Evolutionary conservation across 2,888 invertebrate genomes (phyloP).

Genomic region (Electrophaes corylata): DNA sequence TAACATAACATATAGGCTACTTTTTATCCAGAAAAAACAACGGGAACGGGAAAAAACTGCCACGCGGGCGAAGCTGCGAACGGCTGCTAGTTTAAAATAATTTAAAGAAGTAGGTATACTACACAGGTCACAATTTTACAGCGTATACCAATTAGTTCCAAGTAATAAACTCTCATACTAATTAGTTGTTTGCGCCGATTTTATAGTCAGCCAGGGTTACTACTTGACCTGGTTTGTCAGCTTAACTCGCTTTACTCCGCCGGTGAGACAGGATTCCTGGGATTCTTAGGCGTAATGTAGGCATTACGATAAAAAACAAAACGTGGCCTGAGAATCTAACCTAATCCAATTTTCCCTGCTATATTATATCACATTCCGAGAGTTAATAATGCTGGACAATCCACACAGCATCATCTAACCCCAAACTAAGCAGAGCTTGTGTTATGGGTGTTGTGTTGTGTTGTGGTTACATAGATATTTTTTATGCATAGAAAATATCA

Average conservation of each 20-base stretch:
- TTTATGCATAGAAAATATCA: no score
- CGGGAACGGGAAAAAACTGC: no score
- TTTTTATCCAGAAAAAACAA: no score
- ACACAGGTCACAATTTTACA: slow-evolving; percentile 45
- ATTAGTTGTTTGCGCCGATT: slow-evolving; percentile 56
- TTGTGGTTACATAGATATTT: no score
- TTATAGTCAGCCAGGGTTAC: slow-evolving; percentile 41
- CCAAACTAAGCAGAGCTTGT: no score
- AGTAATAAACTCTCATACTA: slow-evolving; percentile 53
- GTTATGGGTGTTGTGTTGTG: no score
- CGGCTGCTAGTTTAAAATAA: no score
- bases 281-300: slow-evolving; percentile 31
- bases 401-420: no score
- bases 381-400: no score
- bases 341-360: neutral
- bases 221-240: slow-evolving; percentile 48
- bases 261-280: slow-evolving; percentile 38
- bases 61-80: no score
- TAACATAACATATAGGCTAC: no score
- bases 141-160: slow-evolving; percentile 52
- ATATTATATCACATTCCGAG: slow-evolving; percentile 3
- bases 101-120: no score
- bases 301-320: slow-evolving; percentile 13
- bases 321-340: slow-evolving; percentile 8
- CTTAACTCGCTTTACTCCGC: slow-evolving; percentile 41